Percentiles rank a stretch among this genome's conserved stretches.
These are phyloP conservation scores for Bemisia tabaci DNA, from an alignment of 1,140 invertebrate species.

Conservation along the genomic window DNA sequence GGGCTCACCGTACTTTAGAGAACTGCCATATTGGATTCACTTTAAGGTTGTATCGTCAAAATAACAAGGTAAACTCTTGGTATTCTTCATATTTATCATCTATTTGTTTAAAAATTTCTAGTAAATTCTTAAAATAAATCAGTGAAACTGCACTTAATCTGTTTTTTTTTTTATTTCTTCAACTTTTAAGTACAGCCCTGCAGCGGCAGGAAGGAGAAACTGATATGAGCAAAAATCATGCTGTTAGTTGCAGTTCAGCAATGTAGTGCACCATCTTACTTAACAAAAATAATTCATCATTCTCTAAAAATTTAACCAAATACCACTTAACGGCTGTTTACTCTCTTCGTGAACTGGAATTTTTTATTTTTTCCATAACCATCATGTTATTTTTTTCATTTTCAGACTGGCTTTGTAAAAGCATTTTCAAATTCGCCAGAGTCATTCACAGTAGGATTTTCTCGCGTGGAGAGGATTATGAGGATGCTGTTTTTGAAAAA, in stretches of 20 bases:
- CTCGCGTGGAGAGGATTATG: slow-evolving; percentile 84
- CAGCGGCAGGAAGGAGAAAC: no score
- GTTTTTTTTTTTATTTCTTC: slow-evolving; percentile 2
- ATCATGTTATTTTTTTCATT: slow-evolving; percentile 23
- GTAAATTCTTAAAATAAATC: background rate
- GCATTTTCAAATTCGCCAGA: slow-evolving; percentile 80
- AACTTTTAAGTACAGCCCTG: no score
- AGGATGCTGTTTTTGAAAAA: slow-evolving; percentile 80
- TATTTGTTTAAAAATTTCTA: slow-evolving; percentile 4
- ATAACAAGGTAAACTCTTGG: slow-evolving; percentile 79
- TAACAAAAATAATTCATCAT: no score
- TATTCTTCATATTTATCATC: slow-evolving; percentile 7
- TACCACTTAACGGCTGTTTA: no score
- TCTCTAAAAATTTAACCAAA: no score
- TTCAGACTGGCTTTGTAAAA: slow-evolving; percentile 87
- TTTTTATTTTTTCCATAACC: slow-evolving; percentile 11
- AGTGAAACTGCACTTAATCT: slow-evolving; percentile 5
- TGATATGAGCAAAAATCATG: no score
- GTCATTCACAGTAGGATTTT: slow-evolving; percentile 78
- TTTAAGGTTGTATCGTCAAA: slow-evolving; percentile 71
- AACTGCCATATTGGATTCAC: slow-evolving; percentile 92
- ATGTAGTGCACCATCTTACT: no score
- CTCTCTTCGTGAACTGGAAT: no score
- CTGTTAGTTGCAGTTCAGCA: no score
- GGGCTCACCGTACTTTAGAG: slow-evolving; percentile 85